Percentiles rank a stretch among this genome's conserved stretches.
Conservation (phyloP, 2,888 invertebrate species). For the Pristionchus exspectatus region DNA sequence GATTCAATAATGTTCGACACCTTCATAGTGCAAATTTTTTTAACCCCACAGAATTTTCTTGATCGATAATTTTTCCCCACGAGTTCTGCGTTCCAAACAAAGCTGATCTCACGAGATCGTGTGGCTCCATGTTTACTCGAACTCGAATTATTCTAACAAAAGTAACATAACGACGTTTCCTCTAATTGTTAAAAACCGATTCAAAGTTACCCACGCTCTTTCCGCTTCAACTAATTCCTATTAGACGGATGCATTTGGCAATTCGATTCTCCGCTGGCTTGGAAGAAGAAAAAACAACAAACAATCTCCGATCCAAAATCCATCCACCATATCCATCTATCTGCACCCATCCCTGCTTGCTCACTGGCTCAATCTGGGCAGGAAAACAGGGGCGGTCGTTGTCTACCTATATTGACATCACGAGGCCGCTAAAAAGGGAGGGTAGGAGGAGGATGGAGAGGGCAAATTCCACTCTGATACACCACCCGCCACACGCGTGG, state of each 20-base stretch:
- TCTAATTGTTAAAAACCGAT: too few species aligned
- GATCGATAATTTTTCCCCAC: too few species aligned
- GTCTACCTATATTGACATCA: constrained; percentile 21
- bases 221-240: not conserved
- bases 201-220: not conserved
- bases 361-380: not conserved
- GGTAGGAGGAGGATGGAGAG: not conserved
- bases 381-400: not conserved
- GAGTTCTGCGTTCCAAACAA: too few species aligned
- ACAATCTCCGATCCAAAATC: not conserved
- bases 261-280: too few species aligned
- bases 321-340: not conserved
- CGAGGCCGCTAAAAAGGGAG: not conserved
- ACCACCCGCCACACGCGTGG: not conserved
- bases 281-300: not conserved
- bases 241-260: not conserved
- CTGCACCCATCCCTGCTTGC: not conserved
- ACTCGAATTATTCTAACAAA: too few species aligned
- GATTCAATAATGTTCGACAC: too few species aligned
- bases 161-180: too few species aligned
- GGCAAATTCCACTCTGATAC: constrained; percentile 21
- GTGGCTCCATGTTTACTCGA: too few species aligned
- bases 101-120: too few species aligned
- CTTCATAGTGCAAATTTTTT: too few species aligned
- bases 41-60: too few species aligned